Evolutionary conservation across 92 coral and sea anemone genomes (phyloP), one percentile per base, ranked within the genome.

Genomic region (Actinostola sp.): DNA sequence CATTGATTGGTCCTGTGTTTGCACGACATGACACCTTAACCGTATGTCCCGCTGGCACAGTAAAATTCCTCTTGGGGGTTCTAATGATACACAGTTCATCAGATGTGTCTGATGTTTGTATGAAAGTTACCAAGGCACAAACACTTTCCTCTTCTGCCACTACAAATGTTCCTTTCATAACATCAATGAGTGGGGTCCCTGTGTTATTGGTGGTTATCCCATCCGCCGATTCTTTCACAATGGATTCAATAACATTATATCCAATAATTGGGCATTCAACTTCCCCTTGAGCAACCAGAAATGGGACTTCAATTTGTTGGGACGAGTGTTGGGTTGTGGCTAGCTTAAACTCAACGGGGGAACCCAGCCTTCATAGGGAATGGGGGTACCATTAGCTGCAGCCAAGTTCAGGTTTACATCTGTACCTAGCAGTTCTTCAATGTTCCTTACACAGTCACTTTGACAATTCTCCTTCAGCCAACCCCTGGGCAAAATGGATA

Each of bases 371-470:
- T 43, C 35, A 36, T 77, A 77, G 8, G 79, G 79, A 8, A 76
- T 83, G 35, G 77, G n/a, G 13, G 77, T 70, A 23, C 89, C 82
- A 61, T 65, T 78, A 20, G 89, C 75, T 28, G 84, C 80, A 19
- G 24, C n/a, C 41, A 84, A 35, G 27, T 67, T 38, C 3, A 60
- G 3, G 10, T 66, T 79, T 49, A 33, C 76, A 8, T 32, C 65
- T 24, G 42, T 46, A n/a, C 71, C 75, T 42, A 59, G 36, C 63
- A 72, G 38, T 71, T 84, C 85, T 16, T 42, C 59, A 38, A 78
- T 71, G 46, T 62, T 49, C 31, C 76, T 72, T 15, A 71, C 26
- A 5, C 67, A 11, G n/a, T 13, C 13, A 6, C 7, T 46, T 35
- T 67, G 79, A 27, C 53, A 49, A 39, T 77, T 29, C 28, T 68